Base-by-base conservation (phyloP, 2,888 invertebrate genomes). In the Trachelus troglodyta region DNA sequence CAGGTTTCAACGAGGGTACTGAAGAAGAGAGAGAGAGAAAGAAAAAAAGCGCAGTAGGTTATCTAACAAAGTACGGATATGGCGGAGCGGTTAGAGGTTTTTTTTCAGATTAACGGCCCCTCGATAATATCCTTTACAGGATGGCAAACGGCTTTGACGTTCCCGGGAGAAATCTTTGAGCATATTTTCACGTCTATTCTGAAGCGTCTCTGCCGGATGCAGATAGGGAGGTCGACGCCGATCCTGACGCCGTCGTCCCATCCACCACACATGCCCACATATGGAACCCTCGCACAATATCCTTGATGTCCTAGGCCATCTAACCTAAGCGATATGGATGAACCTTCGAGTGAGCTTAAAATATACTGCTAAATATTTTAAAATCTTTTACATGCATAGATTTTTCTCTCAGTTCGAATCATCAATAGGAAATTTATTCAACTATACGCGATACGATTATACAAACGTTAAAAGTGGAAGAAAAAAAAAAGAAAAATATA, bases 121-220 rank as follows among this genome's bases (percentile, higher is more conserved):
- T 84, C 82, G 85, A 85, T 85, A 85, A 84, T 79, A 81, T 76
- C 40, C 74, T 73, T 76, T 80, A 34, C 73, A 56, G 56, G 23
- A 56, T 23, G 56, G 56, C 9, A 56, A 56, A 56, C 56, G 56
- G 56, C 56, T 56, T 56, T 56, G 56, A 56, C 56, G 23, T 79
- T 86, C 87, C 89, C 89, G 83, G 83, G 91, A 91, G 90, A 90
- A 91, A 91, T 91, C 88, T 90, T 87, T 83, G 85, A 89, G 86
- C 88, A 90, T 90, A 90, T 91, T 90, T 91, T 89, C 88, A 89
- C 87, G 90, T 90, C 90, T 88, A 86, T 85, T 87, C 79, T 82
- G 82, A 77, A 79, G 84, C 86, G 89, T 87, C 88, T 89, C 89
- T 89, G 91, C 91, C 91, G 91, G 91, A 91, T 91, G 90, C 89